These are phyloP conservation scores for Hippasteria phrygiana DNA, from an alignment of 53 echinoderm and acorn worm genomes.

Conservation along the genomic window DNA sequence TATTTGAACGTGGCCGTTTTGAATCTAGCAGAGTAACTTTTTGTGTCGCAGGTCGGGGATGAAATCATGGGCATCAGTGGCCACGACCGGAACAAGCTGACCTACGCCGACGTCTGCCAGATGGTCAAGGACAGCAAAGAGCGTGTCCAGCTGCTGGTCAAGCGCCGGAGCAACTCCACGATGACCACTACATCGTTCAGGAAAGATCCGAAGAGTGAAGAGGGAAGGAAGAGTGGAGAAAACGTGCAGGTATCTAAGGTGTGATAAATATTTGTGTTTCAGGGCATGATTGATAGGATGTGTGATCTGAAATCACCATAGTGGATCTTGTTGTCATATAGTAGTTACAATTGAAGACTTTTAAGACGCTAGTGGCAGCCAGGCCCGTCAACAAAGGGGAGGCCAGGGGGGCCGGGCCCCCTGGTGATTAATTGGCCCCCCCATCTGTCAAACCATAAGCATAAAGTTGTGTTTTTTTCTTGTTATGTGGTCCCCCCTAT, in stretches of 20 bases:
- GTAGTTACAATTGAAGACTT: too few species aligned
- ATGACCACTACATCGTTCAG: background rate
- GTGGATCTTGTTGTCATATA: too few species aligned
- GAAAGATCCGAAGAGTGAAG: background rate
- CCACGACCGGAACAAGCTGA: slow-evolving; percentile 23
- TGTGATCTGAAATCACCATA: too few species aligned
- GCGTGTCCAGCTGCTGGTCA: slow-evolving; percentile 47
- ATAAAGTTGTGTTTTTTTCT: too few species aligned
- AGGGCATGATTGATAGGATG: too few species aligned
- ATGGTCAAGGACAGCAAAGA: slow-evolving; percentile 49
- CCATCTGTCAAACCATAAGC: too few species aligned
- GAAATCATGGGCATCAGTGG: slow-evolving; percentile 40
- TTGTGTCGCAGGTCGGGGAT: slow-evolving; percentile 44
- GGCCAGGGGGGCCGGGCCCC: too few species aligned
- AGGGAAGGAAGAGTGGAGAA: background rate
- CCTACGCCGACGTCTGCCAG: slow-evolving; percentile 46
- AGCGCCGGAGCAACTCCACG: background rate
- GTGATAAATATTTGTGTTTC: background rate
- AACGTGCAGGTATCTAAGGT: slow-evolving; percentile 12
- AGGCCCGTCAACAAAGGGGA: too few species aligned
- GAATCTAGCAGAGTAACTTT: background rate
- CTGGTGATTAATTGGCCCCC: too few species aligned
- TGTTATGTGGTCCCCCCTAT: too few species aligned
- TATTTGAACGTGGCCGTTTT: too few species aligned
- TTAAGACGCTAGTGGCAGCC: too few species aligned